Evolutionary conservation across 2,888 invertebrate genomes (phyloP), one percentile per base, ranked within the genome.

Genomic region (Dioctria rufipes): DNA sequence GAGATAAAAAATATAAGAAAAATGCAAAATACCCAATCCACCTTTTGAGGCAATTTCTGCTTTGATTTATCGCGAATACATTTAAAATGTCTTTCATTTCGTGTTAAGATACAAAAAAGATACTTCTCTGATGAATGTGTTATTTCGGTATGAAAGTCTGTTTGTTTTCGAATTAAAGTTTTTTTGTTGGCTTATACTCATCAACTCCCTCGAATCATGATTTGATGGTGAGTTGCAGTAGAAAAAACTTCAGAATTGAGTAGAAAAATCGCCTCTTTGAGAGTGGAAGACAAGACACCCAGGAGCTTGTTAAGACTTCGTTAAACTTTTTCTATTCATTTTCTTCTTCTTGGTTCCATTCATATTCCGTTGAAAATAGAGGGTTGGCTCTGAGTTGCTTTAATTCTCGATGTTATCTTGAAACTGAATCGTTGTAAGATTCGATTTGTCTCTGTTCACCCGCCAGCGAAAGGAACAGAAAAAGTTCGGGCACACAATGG

Each of bases 231-330:
- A 73, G 40, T 63, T 61, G 63, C 37, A 49, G 46, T 37, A 43
- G 51, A 77, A 77, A 77, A 77, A 77, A 49, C 77, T 37, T 42
- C 40, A 8, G 77, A 77, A 63, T 63, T 63, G 77, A 77, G 77
- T 77, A 79, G 67, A 79, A 79, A 79, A 79, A 79, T 79, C 67
- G 79, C 79, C 79, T 79, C 79, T 60, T 79, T 79, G 46, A 69
- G 67, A 67, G 66, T 66, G 67, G 79, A 79, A 79, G 79, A 79
- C 79, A 79, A 79, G 79, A 79, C 79, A 79, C 67, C 73, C 79
- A 60, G 79, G 79, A 79, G 79, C 79, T 79, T 79, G 79, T 79
- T 79, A 79, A 79, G 67, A 79, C 67, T 79, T 79, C 79, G 79
- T 79, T 79, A 79, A 79, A 79, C 40, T 78, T 78, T 78, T 78